Evolutionary conservation across 2,888 invertebrate genomes (phyloP), one percentile per base, ranked within the genome.

Genomic region (Drosophila siamana): DNA sequence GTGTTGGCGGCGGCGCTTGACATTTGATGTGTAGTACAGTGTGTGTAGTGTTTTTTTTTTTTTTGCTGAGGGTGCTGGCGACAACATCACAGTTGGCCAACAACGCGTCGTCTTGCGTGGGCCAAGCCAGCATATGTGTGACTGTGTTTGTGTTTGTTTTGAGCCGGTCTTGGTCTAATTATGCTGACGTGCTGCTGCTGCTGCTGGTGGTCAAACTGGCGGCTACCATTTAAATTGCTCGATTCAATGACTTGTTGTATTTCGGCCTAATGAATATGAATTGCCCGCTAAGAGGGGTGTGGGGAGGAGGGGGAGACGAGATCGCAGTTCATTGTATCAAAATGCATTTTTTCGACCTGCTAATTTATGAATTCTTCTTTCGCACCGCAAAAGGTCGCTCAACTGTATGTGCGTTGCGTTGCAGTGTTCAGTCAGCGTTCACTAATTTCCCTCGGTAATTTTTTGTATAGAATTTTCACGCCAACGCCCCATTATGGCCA

Each of bases 381-480:
- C n/a, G n/a, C n/a, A n/a, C n/a, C n/a, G 11, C 33, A 41, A 62
- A 56, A 63, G 77, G 61, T 71, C 63, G 62, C 65, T 77, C 72
- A 76, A 65, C 71, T 76, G 52, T 54, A 7, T 16, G 5, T 8
- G 26, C n/a, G 4, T 26, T 5, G 6, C n/a, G 60, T 50, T 52
- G 44, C 30, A 47, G 24, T 63, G 68, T n/a, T 47, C 68, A 61
- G 59, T 78, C 74, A 60, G 41, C 61, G 65, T 46, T 61, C 54
- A 81, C 82, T 78, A 81, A 81, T 85, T 82, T 78, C 66, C 63
- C 73, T 22, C 22, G 8, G 11, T 63, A 43, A 70, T 40, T 62
- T 66, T 71, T 69, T 69, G 72, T 46, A 75, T 70, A 83, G 87
- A 88, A 84, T 88, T 84, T 88, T 88, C 89, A 84, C 83, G 89